phyloP scores from a whole-genome alignment of 2,888 invertebrate species.

The Philonicus albiceps region DNA sequence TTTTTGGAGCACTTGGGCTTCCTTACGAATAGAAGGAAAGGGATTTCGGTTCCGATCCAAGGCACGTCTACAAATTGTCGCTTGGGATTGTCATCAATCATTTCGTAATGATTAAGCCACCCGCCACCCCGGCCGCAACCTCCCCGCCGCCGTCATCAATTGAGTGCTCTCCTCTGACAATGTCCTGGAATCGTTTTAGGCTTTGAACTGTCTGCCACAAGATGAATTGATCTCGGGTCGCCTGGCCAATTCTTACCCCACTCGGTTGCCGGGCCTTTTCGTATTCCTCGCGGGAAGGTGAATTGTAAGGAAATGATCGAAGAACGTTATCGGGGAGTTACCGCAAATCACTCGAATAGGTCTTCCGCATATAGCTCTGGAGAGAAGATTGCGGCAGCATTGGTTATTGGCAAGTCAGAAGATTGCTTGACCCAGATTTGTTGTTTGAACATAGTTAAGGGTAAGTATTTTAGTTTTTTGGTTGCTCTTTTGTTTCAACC shows the following conservation, averaged over 20 bases:
- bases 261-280: background rate
- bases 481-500: background rate
- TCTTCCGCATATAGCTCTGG: slow-evolving; percentile 10
- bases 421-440: background rate
- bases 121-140: background rate
- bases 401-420: background rate
- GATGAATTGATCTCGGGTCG: slow-evolving; percentile 24
- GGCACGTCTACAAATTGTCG: slow-evolving; percentile 32
- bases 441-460: background rate
- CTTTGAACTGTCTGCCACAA: slow-evolving; percentile 29
- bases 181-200: slow-evolving; percentile 34
- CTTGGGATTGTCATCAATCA: slow-evolving; percentile 32
- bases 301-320: slow-evolving; percentile 32
- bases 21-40: background rate
- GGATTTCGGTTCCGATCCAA: background rate
- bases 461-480: background rate
- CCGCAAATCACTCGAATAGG: slow-evolving; percentile 42
- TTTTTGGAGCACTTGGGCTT: background rate
- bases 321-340: slow-evolving; percentile 32
- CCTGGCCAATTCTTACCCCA: background rate
- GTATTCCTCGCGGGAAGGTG: background rate
- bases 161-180: slow-evolving; percentile 28
- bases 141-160: background rate
- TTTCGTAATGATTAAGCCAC: slow-evolving; percentile 33
- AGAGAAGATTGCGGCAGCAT: background rate